Percentiles rank a stretch among this genome's conserved stretches.
Evolutionary conservation across 2,797 vertebrate species (phyloP).

Genomic region (Halcyon leucocephala): DNA sequence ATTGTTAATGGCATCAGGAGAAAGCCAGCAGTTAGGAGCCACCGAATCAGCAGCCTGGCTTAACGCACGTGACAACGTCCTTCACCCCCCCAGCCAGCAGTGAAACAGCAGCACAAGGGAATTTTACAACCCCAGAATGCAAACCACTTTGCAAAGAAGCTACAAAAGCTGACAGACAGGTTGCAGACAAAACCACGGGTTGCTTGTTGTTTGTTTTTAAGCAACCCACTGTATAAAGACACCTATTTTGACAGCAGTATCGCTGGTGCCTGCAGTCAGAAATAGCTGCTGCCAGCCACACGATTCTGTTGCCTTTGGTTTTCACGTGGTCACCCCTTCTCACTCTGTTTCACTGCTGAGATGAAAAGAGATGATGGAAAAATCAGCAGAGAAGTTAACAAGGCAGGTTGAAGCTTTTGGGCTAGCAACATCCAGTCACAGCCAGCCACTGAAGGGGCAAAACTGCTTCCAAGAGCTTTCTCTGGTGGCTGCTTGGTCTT

Average conservation of each 20-base stretch:
- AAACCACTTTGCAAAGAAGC: neutral
- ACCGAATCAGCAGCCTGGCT: neutral
- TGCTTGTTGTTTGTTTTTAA: neutral
- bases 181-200: neutral
- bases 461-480: neutral
- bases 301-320: neutral
- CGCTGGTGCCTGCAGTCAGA: neutral
- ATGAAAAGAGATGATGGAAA: neutral
- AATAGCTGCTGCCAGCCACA: neutral
- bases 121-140: neutral
- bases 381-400: neutral
- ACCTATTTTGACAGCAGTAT: neutral
- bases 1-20: neutral
- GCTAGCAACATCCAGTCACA: neutral
- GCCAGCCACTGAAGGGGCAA: neutral
- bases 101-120: accelerated
- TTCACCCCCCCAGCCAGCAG: neutral
- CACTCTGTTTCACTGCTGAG: neutral
- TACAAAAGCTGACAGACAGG: neutral
- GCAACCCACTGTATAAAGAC: neutral
- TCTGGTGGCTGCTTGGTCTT: neutral
- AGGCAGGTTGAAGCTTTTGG: accelerated
- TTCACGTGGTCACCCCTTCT: neutral
- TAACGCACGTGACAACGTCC: neutral
- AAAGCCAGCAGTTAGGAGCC: neutral